Conservation (phyloP, 2,888 invertebrate genomes). For the Lithophane leautieri region DNA sequence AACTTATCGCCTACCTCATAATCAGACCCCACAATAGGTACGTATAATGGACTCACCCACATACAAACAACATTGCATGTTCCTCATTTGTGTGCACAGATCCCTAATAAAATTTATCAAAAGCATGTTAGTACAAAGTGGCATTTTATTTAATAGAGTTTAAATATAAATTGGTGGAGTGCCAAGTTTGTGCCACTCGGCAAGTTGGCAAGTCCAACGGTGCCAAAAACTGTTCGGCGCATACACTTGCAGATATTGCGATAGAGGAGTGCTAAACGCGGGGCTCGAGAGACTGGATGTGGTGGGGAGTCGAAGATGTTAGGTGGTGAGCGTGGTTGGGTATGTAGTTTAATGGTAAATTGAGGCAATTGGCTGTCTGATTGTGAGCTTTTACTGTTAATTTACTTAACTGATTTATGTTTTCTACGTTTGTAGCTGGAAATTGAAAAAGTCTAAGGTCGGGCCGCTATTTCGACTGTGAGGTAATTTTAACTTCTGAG, state of each 20-base stretch:
- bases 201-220: slow-evolving; percentile 65
- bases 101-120: slow-evolving; percentile 70
- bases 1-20: neutral
- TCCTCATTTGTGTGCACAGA: slow-evolving; percentile 19
- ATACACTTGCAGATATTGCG: slow-evolving; percentile 77
- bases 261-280: slow-evolving; percentile 60
- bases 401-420: neutral
- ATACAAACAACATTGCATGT: neutral
- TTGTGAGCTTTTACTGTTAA: neutral
- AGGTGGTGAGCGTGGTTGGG: slow-evolving; percentile 13
- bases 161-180: slow-evolving; percentile 78
- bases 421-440: neutral
- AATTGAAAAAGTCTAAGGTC: neutral
- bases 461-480: too few relatives aligned
- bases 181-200: slow-evolving; percentile 71
- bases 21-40: neutral
- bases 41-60: neutral
- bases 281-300: slow-evolving; percentile 54
- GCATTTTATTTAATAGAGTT: slow-evolving; percentile 79
- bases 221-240: slow-evolving; percentile 78
- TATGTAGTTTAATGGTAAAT: neutral
- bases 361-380: neutral
- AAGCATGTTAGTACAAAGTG: slow-evolving; percentile 73
- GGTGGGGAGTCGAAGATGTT: neutral
- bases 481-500: too few relatives aligned